Evolutionary conservation across 2,113 vertebrate genomes (phyloP), one percentile per base, ranked within the genome.

Genomic region (Antigone vipio): DNA sequence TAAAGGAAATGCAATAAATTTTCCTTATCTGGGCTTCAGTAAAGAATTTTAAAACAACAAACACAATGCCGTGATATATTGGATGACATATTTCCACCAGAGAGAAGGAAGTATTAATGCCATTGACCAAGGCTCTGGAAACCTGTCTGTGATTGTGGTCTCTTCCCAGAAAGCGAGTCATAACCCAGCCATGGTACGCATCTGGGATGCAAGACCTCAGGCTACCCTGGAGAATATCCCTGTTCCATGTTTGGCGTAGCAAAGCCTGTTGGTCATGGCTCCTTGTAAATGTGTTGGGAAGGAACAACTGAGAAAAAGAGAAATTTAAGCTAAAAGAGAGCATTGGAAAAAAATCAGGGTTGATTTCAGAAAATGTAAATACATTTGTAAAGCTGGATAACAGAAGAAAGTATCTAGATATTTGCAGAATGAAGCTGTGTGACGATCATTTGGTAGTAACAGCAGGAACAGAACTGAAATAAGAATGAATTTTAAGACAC

Each of bases 1-100:
- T 68, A 85, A 86, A 95, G 15, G 55, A 88, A 29, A 71, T 26
- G 55, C 47, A 66, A 83, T 95, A 95, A 95, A 96, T 95, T 91
- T 92, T 50, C 27, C 63, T 92, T 97, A 93, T 96, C 96, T 95
- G 45, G 55, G 29, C 49, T 83, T 95, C 94, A 86, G 55, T 32
- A 74, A 95, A 84, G 72, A 91, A 95, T 86, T 86, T 84, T 44
- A 89, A 92, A 93, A 84, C 64, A 97, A 93, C 52, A 93, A 92
- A 84, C 59, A 95, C 68, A 76, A 71, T 50, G 26, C 9, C 72
- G n/a, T 78, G 52, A 89, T 87, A 66, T 92, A 83, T 50, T 86
- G n/a, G 55, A 73, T 24, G 91, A 89, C 68, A 80, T 92, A 55
- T 93, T 94, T 91, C 50, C 23, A 67, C 26, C 26, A 86, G 72